Base-by-base conservation (phyloP, 2,113 vertebrate species). In the Vulpes vulpes region DNA sequence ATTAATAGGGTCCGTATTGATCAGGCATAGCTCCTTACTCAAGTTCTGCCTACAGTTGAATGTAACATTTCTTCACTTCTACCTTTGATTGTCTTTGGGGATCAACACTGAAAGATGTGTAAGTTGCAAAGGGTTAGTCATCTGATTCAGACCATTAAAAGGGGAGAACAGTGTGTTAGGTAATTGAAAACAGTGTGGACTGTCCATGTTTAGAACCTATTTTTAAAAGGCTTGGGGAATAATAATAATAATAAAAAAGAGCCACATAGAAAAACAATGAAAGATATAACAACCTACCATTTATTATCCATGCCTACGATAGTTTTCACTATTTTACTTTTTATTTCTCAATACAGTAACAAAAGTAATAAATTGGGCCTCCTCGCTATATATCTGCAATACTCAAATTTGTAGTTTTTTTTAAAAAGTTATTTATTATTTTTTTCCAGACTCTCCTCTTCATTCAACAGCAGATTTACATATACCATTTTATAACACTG, bases 1-100 rank as follows among this genome's bases (percentile, higher is more conserved):
- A 98, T 99, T 98, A 99, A 99, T 98, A 98, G 94, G 76, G 14
- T 89, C 81, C 20, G 49, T 98, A 98, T 99, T 98, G 98, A 99
- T 98, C 98, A 98, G 93, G 55, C 65, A 57, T 25, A 96, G 90
- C 35, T 98, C 89, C 98, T 98, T 96, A 97, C 95, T 91, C 38
- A 49, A 98, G 35, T 59, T 97, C 92, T 98, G 94, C 74, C 79
- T 96, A 96, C 97, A 98, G 98, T 98, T 96, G 98, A 98, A 98
- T 96, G 95, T 95, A 98, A 96, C 95, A 90, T 98, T 98, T 98
- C 93, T 98, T 98, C 97, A 90, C 78, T 96, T 97, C 62, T 98
- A 81, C 81, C 86, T 98, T 98, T 97, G 97, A 98, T 98, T 98
- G 98, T 98, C 97, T 97, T 97, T 84, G 74, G 97, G 97, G 95